Base-by-base conservation (phyloP, 1,140 invertebrate genomes). In the Coboldia fuscipes region DNA sequence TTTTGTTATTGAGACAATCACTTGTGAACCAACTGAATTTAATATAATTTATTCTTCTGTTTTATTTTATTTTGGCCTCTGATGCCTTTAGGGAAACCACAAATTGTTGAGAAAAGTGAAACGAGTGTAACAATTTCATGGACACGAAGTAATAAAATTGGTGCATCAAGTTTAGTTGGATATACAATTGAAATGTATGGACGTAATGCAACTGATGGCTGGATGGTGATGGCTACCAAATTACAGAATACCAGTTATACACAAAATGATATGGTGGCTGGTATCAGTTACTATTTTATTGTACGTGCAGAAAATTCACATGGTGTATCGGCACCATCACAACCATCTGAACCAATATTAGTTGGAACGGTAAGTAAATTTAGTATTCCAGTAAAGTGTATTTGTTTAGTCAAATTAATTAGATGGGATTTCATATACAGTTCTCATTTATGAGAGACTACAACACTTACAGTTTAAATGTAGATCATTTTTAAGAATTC, bases 231-330 rank as follows among this genome's bases (percentile, higher is more conserved):
- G 30, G 68, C 60, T 14, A 61, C 62, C 32, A 53, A 66, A 39
- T 51, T 74, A 3, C 57, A 65, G 34, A 68, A 69, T 18, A 68
- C 68, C 7, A 63, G 64, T 14, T 74, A 63, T 42, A 70, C 68
- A n/a, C 67, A 69, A 22, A 62, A 65, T 41, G 66, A 74, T 36
- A 58, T 86, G 12, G 62, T 67, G 33, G 70, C 73, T 19, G 78
- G 74, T 16, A 68, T 74, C 4, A 71, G 72, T 3, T 93, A 92
- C 47, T 70, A 83, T 41, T 93, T 93, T 51, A 56, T 90, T 13
- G 71, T 92, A 2, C 57, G 75, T 35, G 80, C 84, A 0, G 77
- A 83, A 58, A 93, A 92, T 53, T 74, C 74, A 1, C 78, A 86
- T 49, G 85, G 86, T 2, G 38, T 77, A 2, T 76, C 73, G 0